Evolutionary conservation across 53 echinoderm and acorn worm genomes (phyloP).

Genomic region (Echinarachnius parma): DNA sequence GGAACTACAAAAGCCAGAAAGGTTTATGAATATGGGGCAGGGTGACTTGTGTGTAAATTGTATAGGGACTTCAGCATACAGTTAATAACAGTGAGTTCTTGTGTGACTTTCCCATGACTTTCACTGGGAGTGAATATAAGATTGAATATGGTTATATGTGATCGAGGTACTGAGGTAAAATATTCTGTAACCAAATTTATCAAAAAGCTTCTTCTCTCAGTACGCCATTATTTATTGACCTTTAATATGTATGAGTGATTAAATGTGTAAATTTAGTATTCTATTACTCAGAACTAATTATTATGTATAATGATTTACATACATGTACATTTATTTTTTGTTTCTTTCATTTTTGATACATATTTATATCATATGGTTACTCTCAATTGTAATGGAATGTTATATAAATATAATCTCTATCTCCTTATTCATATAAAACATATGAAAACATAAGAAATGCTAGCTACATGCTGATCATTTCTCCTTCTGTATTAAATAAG

Average conservation of each 20-base stretch:
- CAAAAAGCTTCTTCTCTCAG: constrained; percentile 2
- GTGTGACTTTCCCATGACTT: too few relatives aligned
- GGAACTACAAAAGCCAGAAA: too few relatives aligned
- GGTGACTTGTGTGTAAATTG: too few relatives aligned
- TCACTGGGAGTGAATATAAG: too few relatives aligned
- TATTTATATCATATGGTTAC: constrained; percentile 33
- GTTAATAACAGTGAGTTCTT: too few relatives aligned
- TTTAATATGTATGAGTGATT: neutral
- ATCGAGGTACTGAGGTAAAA: too few relatives aligned
- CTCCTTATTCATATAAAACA: neutral
- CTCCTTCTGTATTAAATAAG: too few relatives aligned
- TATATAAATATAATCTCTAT: constrained; percentile 1
- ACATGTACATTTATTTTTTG: constrained; percentile 18
- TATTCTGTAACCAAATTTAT: too few relatives aligned
- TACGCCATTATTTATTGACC: constrained; percentile 26
- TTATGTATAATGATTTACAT: neutral
- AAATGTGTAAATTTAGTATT: neutral
- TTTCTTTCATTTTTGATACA: constrained; percentile 49
- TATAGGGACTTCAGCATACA: too few relatives aligned
- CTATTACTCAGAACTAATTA: neutral
- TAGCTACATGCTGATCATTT: neutral
- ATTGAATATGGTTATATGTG: too few relatives aligned
- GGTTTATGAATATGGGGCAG: too few relatives aligned
- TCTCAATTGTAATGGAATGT: constrained; percentile 18
- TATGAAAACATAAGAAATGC: neutral